Percentiles rank a stretch among this genome's conserved stretches.
These are phyloP conservation scores for Brachymystax lenok DNA, from an alignment of 2,797 vertebrate genomes.

Conservation along the genomic window DNA sequence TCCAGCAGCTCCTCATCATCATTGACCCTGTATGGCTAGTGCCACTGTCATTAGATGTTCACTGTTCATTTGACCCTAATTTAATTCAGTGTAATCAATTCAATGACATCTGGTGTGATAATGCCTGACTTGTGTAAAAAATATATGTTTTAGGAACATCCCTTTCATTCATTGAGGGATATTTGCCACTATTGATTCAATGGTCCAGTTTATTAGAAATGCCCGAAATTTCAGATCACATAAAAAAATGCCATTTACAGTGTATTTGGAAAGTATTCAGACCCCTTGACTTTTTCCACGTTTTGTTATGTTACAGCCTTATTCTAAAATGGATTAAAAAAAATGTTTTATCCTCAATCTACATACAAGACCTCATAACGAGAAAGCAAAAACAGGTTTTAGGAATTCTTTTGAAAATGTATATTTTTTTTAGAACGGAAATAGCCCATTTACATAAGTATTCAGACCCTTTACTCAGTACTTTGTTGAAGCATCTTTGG, in stretches of 20 bases:
- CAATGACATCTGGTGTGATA: constrained; percentile 57
- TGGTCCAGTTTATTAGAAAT: constrained; percentile 21
- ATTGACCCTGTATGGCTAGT: constrained; percentile 10
- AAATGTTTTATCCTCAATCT: no score
- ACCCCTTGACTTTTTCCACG: no score
- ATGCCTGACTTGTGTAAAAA: constrained; percentile 37
- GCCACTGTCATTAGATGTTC: constrained; percentile 51
- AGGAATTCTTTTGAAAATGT: constrained; percentile 13
- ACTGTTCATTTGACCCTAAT: constrained; percentile 54
- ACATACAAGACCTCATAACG: no score
- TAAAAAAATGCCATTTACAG: constrained; percentile 23
- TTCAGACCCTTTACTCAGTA: no score
- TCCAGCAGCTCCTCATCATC: constrained; percentile 48
- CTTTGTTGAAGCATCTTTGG: no score
- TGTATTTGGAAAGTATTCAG: no score
- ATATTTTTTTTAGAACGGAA: constrained; percentile 15
- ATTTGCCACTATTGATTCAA: constrained; percentile 29
- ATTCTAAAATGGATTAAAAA: no score
- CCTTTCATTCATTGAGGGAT: constrained; percentile 1
- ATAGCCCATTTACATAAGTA: no score
- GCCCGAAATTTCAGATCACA: constrained; percentile 30
- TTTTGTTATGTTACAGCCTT: no score
- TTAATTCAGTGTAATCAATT: constrained; percentile 60
- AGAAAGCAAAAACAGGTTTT: no score
- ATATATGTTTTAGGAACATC: no score